Evolutionary conservation across 1,140 invertebrate species (phyloP).

Genomic region (Bombus turneri): DNA sequence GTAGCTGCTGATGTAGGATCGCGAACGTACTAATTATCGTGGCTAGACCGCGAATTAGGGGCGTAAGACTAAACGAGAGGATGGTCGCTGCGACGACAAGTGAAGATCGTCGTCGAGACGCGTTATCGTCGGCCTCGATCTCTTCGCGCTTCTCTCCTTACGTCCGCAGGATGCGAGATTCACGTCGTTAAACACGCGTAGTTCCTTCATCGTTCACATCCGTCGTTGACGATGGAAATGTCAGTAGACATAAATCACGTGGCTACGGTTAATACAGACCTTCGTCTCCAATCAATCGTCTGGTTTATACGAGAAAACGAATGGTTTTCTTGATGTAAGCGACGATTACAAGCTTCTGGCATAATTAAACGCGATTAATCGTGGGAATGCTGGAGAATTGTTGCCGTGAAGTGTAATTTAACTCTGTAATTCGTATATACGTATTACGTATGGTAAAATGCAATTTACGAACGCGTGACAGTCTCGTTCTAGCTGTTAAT

Average conservation of each 20-base stretch:
- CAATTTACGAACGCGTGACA: no score
- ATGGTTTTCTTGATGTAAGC: not conserved
- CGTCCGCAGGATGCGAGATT: constrained; percentile 49
- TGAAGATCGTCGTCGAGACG: constrained; percentile 49
- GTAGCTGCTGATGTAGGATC: constrained; percentile 18
- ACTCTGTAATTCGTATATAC: no score
- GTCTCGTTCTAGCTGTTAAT: no score
- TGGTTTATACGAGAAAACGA: not conserved
- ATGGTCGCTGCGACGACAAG: constrained; percentile 44
- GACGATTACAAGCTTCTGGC: not conserved
- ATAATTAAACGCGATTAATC: constrained; percentile 6
- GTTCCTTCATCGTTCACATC: not conserved
- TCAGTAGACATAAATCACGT: no score
- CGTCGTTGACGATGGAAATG: constrained; percentile 26
- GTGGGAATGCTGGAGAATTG: not conserved
- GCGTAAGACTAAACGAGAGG: constrained; percentile 61
- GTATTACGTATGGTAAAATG: no score
- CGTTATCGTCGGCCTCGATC: constrained; percentile 60
- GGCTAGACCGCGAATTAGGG: constrained; percentile 66
- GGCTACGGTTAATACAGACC: not conserved
- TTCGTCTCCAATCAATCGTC: not conserved
- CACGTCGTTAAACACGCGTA: not conserved
- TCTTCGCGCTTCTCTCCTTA: constrained; percentile 30
- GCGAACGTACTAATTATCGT: constrained; percentile 63
- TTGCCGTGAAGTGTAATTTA: no score